Evolutionary conservation across 2,888 invertebrate species (phyloP), one percentile per base, ranked within the genome.

Genomic region (Harpalus rubripes): DNA sequence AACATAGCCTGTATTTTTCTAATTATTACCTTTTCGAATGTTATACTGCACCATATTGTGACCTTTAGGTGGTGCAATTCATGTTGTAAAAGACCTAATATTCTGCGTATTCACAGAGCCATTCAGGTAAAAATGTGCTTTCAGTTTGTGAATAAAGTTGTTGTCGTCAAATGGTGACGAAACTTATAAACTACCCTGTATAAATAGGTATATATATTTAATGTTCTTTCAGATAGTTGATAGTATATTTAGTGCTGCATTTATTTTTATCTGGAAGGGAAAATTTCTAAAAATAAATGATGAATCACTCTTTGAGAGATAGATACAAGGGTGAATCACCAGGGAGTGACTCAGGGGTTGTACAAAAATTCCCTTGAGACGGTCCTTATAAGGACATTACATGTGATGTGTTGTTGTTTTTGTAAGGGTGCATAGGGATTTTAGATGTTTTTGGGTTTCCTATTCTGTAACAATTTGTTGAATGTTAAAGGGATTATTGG

Each of bases 341-440:
- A 68, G 68, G 68, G 39, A 15, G 15, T 26, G 10, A 39, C 39
- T 68, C n/a, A 68, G 68, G 68, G 68, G 68, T n/a, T 12, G 32
- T 15, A 15, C 12, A 63, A 22, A 26, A 63, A 68, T 6, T 68
- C n/a, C n/a, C 68, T 39, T 32, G 63, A 63, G 63, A 18, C 68
- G 26, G 39, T 15, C 68, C 39, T 68, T 68, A 63, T 63, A 63
- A 22, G 32, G 32, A 32, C n/a, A n/a, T n/a, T 39, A n/a, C 68
- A 68, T 12, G 18, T 63, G 63, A 68, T 12, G 18, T 63, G 63
- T 63, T 63, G 63, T 22, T 15, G 12, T 12, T 39, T 7, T 32
- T 68, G 68, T 68, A 68, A 68, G 68, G 63, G 26, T 63, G 63
- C 63, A 1, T 61, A 26, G 26, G 68, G 32, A 68, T 68, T 68